These are phyloP conservation scores for Phaethornis superciliosus DNA, from an alignment of 2,113 vertebrate genomes.

Conservation along the genomic window DNA sequence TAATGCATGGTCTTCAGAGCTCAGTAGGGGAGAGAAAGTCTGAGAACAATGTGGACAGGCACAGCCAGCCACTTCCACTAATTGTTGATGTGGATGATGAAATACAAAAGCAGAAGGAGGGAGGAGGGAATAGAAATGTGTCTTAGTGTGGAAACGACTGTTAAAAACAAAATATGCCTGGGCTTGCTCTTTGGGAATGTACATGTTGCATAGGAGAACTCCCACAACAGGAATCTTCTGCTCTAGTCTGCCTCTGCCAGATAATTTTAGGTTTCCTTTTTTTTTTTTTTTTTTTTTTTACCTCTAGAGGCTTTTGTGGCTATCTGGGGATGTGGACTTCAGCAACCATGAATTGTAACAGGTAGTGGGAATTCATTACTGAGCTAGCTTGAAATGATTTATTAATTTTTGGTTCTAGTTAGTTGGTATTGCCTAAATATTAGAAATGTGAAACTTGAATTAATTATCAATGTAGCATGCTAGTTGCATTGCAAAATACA, in stretches of 20 bases:
- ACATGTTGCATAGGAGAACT: slow-evolving; percentile 27
- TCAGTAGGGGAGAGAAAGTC: slow-evolving; percentile 53
- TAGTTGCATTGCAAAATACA: not conserved
- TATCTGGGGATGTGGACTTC: not conserved
- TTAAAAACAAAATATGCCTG: slow-evolving; percentile 51
- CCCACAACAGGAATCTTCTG: slow-evolving; percentile 36
- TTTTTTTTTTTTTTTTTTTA: not conserved
- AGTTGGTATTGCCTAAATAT: not conserved
- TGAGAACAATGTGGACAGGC: slow-evolving; percentile 60
- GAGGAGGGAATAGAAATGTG: slow-evolving; percentile 51
- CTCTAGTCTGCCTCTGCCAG: not conserved
- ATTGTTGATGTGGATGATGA: slow-evolving; percentile 58
- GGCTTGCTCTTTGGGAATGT: slow-evolving; percentile 45
- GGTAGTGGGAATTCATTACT: not conserved
- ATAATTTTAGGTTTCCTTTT: not conserved
- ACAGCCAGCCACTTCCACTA: slow-evolving; percentile 71
- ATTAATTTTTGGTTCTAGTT: not conserved
- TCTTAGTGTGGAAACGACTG: slow-evolving; percentile 24
- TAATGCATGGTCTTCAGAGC: slow-evolving; percentile 67
- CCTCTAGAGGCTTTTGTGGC: not conserved
- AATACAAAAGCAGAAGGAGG: slow-evolving; percentile 60
- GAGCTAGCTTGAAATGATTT: not conserved
- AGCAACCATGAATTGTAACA: not conserved
- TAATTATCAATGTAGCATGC: not conserved
- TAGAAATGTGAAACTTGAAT: not conserved